These are phyloP conservation scores for Cassiopea andromeda DNA, from an alignment of 30 jellyfish, hydroid and myxozoan species.

Conservation along the genomic window DNA sequence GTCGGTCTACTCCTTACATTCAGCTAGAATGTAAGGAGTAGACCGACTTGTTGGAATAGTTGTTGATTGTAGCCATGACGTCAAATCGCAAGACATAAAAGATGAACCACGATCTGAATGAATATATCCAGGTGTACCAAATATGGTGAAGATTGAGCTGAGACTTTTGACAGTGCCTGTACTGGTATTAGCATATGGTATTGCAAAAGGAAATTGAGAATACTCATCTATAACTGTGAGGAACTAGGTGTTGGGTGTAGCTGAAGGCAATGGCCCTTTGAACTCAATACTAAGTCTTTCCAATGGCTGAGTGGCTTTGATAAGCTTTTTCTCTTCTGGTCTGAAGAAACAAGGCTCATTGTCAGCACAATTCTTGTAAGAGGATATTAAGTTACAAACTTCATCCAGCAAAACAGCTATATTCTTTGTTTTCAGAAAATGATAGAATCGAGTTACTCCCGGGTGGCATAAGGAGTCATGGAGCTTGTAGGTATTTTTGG, in stretches of 20 bases:
- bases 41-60: slow-evolving; percentile 50
- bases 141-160: slow-evolving; percentile 31
- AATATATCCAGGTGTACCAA: slow-evolving; percentile 29
- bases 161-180: slow-evolving; percentile 45
- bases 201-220: slow-evolving; percentile 70
- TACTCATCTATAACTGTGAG: slow-evolving; percentile 71
- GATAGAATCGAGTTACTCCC: slow-evolving; percentile 22
- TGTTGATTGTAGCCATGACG: slow-evolving; percentile 33
- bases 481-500: not conserved
- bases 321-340: not conserved
- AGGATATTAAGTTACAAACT: not conserved
- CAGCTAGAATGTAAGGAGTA: slow-evolving; percentile 54
- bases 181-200: slow-evolving; percentile 17
- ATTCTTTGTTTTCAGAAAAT: not conserved
- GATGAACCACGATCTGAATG: slow-evolving; percentile 25
- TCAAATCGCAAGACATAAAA: slow-evolving; percentile 58
- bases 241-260: slow-evolving; percentile 30
- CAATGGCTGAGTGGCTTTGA: slow-evolving; percentile 57
- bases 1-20: no score
- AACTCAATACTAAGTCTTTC: slow-evolving; percentile 58
- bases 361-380: slow-evolving; percentile 26
- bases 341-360: slow-evolving; percentile 9
- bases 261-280: slow-evolving; percentile 73
- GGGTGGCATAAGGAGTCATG: slow-evolving; percentile 24
- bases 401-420: slow-evolving; percentile 11